A percentile compares a stretch with the other conserved stretches of the same genome.
phyloP scores from a whole-genome alignment of 2,797 vertebrate genomes.

The Sciurus carolinensis region DNA sequence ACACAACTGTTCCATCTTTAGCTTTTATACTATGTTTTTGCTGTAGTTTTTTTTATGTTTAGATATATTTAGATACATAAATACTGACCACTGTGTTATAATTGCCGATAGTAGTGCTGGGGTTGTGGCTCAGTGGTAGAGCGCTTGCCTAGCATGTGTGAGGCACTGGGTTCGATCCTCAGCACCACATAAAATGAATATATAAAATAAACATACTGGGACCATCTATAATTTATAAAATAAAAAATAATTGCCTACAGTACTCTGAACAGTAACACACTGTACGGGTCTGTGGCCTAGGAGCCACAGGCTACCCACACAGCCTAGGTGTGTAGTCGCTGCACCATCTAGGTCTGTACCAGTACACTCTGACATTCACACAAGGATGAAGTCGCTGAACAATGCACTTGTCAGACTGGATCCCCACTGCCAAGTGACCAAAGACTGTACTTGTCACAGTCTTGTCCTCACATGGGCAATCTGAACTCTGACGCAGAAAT shows the following conservation, averaged over 20 bases:
- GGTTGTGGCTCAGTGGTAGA: too few relatives aligned
- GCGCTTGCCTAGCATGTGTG: too few relatives aligned
- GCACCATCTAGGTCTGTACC: not conserved
- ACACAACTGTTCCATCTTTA: not conserved
- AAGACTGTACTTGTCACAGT: not conserved
- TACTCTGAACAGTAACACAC: not conserved
- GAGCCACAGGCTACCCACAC: not conserved
- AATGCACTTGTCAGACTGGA: not conserved
- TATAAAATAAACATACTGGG: too few relatives aligned
- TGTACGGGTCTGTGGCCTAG: not conserved
- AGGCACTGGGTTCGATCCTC: too few relatives aligned
- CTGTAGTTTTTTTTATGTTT: not conserved
- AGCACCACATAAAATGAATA: too few relatives aligned
- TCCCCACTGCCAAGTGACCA: not conserved
- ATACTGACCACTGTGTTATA: not conserved
- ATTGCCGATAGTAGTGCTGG: not conserved
- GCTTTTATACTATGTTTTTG: not conserved
- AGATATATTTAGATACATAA: not conserved
- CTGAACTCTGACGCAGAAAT: constrained; percentile 18
- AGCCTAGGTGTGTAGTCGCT: not conserved
- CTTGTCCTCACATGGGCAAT: not conserved
- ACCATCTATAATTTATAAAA: too few relatives aligned
- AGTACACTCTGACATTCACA: not conserved
- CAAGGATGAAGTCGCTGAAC: not conserved
- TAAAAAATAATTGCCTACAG: too few relatives aligned